A percentile compares a stretch with the other conserved stretches of the same genome.
Conservation (phyloP, 92 coral and sea anemone genomes). For the Meandrina meandrites region DNA sequence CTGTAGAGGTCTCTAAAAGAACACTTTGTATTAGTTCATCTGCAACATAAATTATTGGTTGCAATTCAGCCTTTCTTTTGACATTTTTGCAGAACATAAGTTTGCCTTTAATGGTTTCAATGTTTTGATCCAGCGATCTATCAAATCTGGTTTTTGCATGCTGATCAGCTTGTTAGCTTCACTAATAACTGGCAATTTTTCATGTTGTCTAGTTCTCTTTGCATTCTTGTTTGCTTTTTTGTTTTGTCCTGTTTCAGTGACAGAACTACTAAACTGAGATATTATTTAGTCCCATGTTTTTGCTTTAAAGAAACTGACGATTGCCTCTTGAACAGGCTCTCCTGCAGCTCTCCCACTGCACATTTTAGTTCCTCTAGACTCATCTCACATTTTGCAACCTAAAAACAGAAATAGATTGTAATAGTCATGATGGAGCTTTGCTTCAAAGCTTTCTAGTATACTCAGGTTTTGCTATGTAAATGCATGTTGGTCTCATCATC, state of each 20-base stretch:
- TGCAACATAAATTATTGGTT: slow-evolving; percentile 30
- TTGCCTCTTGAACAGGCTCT: no score
- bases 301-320: no score
- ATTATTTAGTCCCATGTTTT: no score
- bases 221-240: slow-evolving; percentile 11
- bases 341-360: no score
- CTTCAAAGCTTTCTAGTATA: no score
- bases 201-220: slow-evolving; percentile 14
- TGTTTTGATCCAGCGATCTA: slow-evolving; percentile 26
- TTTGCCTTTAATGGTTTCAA: not conserved
- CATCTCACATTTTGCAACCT: no score
- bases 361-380: no score
- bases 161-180: slow-evolving; percentile 1
- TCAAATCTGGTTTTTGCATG: slow-evolving; percentile 27
- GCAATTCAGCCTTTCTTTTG: slow-evolving; percentile 17
- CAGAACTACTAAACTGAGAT: no score
- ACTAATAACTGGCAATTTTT: not conserved
- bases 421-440: no score
- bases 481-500: no score
- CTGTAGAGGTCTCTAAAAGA: slow-evolving; percentile 41
- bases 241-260: slow-evolving; percentile 24
- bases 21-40: slow-evolving; percentile 30
- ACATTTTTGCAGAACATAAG: not conserved
- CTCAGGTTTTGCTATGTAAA: no score
- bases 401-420: no score